These are phyloP conservation scores for Anolis apletophallus DNA, from an alignment of 2,797 vertebrate genomes.

Conservation along the genomic window DNA sequence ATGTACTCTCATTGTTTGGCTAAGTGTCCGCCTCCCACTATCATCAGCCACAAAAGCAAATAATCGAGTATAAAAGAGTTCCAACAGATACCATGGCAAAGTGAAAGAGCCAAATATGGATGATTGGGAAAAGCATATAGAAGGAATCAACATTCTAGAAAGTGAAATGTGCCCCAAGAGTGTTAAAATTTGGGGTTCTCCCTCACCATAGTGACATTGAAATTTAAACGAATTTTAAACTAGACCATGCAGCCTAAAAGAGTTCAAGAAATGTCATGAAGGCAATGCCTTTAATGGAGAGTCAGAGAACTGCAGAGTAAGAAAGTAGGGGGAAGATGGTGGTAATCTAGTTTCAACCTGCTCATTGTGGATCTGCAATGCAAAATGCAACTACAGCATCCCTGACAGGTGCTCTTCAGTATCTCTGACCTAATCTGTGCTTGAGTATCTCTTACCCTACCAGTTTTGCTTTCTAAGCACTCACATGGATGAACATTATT, in stretches of 20 bases:
- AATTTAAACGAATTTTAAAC: too few relatives aligned
- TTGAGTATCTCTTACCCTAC: neutral
- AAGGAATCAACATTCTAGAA: neutral
- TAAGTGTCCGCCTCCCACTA: constrained; percentile 2
- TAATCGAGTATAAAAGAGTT: constrained; percentile 11
- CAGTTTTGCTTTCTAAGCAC: neutral
- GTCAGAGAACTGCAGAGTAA: neutral
- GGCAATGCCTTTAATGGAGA: neutral
- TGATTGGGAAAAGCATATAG: neutral
- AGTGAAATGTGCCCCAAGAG: neutral
- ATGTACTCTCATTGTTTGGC: constrained; percentile 10
- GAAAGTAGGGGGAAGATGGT: too few relatives aligned
- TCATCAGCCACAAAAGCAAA: constrained; percentile 19
- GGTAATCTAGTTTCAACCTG: neutral
- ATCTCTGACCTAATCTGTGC: too few relatives aligned
- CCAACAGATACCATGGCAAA: neutral
- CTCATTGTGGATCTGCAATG: neutral
- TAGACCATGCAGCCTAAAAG: neutral
- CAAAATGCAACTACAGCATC: neutral
- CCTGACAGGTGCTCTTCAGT: too few relatives aligned
- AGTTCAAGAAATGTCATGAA: neutral
- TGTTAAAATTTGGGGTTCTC: neutral
- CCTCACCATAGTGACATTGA: neutral
- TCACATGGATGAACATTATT: neutral
- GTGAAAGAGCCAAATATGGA: constrained; percentile 8